Percentiles rank a stretch among this genome's conserved stretches.
phyloP scores from a whole-genome alignment of 2,797 vertebrate species.

The Hybognathus amarus region DNA sequence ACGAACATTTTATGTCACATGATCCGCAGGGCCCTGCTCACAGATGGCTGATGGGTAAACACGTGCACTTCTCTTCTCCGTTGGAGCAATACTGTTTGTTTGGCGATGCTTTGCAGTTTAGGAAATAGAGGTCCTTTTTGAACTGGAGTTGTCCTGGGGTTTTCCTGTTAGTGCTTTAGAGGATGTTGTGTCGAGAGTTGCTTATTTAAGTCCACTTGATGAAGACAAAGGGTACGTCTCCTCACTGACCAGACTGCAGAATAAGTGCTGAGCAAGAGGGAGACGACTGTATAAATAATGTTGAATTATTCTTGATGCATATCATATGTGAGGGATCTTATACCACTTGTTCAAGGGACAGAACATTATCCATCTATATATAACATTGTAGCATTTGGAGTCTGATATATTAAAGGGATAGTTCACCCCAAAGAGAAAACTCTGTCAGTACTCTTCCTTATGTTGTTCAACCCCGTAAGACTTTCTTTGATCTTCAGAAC shows the following conservation, averaged over 20 bases:
- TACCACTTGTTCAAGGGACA: background rate
- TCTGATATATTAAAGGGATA: background rate
- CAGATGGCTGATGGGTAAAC: slow-evolving; percentile 71
- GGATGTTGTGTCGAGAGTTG: slow-evolving; percentile 36
- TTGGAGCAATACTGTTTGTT: slow-evolving; percentile 69
- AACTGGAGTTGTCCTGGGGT: slow-evolving; percentile 61
- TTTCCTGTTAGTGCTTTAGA: slow-evolving; percentile 24
- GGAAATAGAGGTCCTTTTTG: slow-evolving; percentile 74
- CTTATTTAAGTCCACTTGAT: slow-evolving; percentile 67
- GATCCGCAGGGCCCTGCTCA: no score
- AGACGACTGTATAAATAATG: slow-evolving; percentile 10
- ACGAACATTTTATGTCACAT: no score
- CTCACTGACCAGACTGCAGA: slow-evolving; percentile 37
- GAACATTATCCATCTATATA: background rate
- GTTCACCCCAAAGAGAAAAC: no score
- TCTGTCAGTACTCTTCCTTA: no score
- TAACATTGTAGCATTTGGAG: background rate
- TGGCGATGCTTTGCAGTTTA: slow-evolving; percentile 68
- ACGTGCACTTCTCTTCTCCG: slow-evolving; percentile 63
- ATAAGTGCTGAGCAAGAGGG: slow-evolving; percentile 67
- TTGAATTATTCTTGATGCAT: background rate
- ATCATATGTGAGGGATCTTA: background rate
- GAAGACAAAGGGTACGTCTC: slow-evolving; percentile 60
- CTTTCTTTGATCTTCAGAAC: no score
- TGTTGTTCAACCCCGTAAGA: no score